phyloP scores from a whole-genome alignment of 2,797 vertebrate species.

The Sebastiscus tertius region DNA sequence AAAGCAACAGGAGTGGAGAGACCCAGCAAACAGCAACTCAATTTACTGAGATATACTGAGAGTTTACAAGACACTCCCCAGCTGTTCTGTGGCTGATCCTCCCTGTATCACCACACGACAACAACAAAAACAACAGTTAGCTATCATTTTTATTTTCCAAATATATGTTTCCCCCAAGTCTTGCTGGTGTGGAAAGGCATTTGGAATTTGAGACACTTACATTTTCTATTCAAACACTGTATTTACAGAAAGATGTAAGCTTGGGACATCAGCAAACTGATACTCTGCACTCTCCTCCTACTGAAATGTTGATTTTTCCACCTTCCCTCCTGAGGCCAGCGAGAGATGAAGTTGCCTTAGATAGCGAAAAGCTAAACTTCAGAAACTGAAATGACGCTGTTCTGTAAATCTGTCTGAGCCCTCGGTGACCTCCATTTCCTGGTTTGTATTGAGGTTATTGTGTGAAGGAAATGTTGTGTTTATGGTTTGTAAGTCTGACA shows the following conservation, averaged over 20 bases:
- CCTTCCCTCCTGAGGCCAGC: background rate
- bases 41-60: background rate
- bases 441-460: constrained; percentile 42
- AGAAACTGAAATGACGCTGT: constrained; percentile 18
- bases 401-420: constrained; percentile 46
- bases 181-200: background rate
- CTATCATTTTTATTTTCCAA: background rate
- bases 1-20: constrained; percentile 13
- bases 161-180: background rate
- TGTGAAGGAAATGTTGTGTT: constrained; percentile 50
- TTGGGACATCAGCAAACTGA: background rate
- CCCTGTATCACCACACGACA: background rate
- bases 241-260: background rate
- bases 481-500: constrained; percentile 24
- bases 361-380: constrained; percentile 25
- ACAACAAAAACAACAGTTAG: background rate
- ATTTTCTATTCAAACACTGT: background rate
- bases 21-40: background rate
- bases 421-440: constrained; percentile 58
- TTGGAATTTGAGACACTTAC: background rate
- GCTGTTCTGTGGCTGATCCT: constrained; percentile 2
- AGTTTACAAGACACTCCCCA: constrained; percentile 8
- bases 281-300: background rate
- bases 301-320: background rate
- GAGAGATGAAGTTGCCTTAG: background rate